These are phyloP conservation scores for Aix galericulata DNA, from an alignment of 2,113 vertebrate genomes.

Conservation along the genomic window DNA sequence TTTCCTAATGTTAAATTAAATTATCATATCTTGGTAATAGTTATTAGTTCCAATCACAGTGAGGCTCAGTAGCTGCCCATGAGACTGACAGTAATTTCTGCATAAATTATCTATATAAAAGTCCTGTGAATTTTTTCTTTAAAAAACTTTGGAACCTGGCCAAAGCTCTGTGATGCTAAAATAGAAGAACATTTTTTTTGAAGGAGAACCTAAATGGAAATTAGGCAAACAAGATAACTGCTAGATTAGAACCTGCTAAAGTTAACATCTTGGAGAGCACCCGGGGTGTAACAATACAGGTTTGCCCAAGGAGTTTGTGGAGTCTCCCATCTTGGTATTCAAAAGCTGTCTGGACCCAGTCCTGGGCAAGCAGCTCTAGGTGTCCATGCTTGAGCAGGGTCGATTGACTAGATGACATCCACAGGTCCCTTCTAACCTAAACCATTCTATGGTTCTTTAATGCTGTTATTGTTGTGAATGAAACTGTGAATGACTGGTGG, in stretches of 20 bases:
- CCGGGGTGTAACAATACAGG: neutral
- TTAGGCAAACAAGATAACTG: neutral
- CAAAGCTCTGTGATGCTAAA: neutral
- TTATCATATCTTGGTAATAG: slow-evolving; percentile 35
- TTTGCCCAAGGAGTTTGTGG: neutral
- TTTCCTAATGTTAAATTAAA: slow-evolving; percentile 51
- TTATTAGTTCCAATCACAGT: slow-evolving; percentile 22
- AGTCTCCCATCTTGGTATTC: neutral
- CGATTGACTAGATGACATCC: neutral
- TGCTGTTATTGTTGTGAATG: neutral
- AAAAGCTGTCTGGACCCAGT: neutral
- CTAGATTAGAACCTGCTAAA: neutral
- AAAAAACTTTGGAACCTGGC: neutral
- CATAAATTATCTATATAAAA: neutral
- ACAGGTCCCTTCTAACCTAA: neutral
- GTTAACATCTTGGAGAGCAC: neutral
- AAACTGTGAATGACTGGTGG: neutral
- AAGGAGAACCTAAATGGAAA: neutral
- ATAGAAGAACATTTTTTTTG: neutral
- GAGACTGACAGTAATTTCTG: slow-evolving; percentile 24
- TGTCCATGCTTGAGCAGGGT: neutral
- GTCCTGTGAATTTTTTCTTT: neutral
- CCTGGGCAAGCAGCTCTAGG: neutral
- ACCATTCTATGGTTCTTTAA: neutral
- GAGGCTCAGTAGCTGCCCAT: neutral